Evolutionary conservation across 2,113 vertebrate genomes (phyloP), one percentile per base, ranked within the genome.

Genomic region (Prionailurus bengalensis): DNA sequence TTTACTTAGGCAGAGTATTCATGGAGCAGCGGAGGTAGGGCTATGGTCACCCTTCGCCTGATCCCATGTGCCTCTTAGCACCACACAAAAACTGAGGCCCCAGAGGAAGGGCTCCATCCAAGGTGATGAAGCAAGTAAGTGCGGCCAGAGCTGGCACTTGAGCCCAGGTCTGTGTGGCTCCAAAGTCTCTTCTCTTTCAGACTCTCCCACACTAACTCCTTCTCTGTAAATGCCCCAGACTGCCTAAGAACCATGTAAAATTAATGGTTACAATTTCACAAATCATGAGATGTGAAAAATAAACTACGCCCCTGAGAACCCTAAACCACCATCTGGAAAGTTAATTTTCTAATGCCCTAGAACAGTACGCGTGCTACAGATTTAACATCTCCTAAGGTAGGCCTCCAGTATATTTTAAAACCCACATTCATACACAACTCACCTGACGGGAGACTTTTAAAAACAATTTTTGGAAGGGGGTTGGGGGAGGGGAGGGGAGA

Each of bases 281-380:
- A 95, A 55, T 88, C 76, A 96, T 33, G 42, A 94, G 16, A 89
- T 80, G 48, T 29, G n/a, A 97, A 97, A 97, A 96, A 74, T 92
- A 61, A 97, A 96, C 85, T 63, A 89, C 0, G 90, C 63, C 71
- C 91, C 55, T 79, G 4, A 79, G 45, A 95, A 97, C 7, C 27
- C n/a, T 42, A 76, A 94, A 93, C 39, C 80, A 76, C 36, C 76
- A 88, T 6, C 33, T 73, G 84, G 17, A 96, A 95, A 82, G 61
- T 86, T 80, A 36, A 95, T 73, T 90, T 92, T 76, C 79, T 86
- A 85, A 86, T 58, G 42, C 19, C 17, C 42, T 65, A 74, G 45
- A 89, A 86, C 33, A 82, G 17, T 21, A 45, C 4, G 23, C 16
- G 81, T 29, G 17, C 79, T 82, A 81, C 21, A 83, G 36, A 86